Conservation (phyloP, 2,888 invertebrate species). For the Tipula confusa region DNA sequence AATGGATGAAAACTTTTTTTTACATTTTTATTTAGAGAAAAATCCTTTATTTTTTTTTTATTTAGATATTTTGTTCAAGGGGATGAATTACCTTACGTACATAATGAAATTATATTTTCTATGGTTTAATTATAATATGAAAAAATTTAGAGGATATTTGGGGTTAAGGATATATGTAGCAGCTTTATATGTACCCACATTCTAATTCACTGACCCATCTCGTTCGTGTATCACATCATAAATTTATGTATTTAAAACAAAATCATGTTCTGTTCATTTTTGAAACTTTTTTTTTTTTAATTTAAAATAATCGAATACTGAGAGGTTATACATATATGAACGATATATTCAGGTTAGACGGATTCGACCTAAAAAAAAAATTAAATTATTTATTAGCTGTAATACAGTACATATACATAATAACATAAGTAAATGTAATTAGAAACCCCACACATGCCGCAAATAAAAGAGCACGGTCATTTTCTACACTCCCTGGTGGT, state of each 20-base stretch:
- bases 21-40: neutral
- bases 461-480: neutral
- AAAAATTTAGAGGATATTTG: neutral
- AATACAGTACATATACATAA: neutral
- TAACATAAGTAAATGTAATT: slow-evolving; percentile 14
- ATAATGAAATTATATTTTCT: slow-evolving; percentile 17
- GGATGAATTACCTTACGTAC: slow-evolving; percentile 17
- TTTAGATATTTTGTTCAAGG: neutral
- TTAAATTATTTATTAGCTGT: neutral
- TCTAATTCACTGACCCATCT: slow-evolving; percentile 20
- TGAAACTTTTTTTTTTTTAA: neutral
- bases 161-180: neutral
- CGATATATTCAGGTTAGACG: neutral
- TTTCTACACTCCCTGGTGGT: neutral
- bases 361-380: neutral
- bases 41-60: neutral
- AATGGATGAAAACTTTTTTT: neutral
- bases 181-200: neutral
- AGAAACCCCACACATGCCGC: neutral
- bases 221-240: slow-evolving; percentile 25
- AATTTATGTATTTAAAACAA: slow-evolving; percentile 13
- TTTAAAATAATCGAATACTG: slow-evolving; percentile 25
- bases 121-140: neutral
- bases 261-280: neutral
- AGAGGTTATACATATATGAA: neutral